Evolutionary conservation across 1,140 invertebrate genomes (phyloP), one percentile per base, ranked within the genome.

Genomic region (Hormaphis cornu): DNA sequence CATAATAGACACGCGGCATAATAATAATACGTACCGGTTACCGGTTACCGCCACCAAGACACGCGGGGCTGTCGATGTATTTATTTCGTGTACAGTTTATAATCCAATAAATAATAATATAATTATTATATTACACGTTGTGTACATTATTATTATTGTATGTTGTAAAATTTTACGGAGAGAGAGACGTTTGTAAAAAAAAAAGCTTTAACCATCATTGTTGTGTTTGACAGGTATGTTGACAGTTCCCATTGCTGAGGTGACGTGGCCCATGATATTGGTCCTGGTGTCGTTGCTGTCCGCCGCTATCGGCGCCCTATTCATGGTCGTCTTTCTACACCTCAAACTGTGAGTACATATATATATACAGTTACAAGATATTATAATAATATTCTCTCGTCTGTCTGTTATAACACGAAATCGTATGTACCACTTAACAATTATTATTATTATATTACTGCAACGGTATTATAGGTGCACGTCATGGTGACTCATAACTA

Each of bases 221-320:
- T 66, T 35, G 42, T 66, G 42, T 66, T 66, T 66, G 61, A 66
- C 61, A 66, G 61, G 61, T 35, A 66, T 66, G 61, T 50, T 66
- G 61, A 66, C 61, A 48, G 61, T 66, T 66, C 61, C 61, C 44
- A 66, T 66, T 46, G 61, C 61, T 20, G 61, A 66, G 44, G 61
- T 82, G 20, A 79, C 81, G 73, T 82, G 81, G 82, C 77, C 82
- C 66, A 74, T 82, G 50, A 82, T 81, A 59, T 74, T 83, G 61
- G 78, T 82, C 59, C 80, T 83, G 72, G 82, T 83, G 40, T 82
- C 81, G 16, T 73, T 82, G 66, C 75, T 82, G 70, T 83, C 82
- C 54, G 82, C 82, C 35, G 77, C 80, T 33, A 79, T 81, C 69
- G 82, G 82, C n/a, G 81, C 82, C 42, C 79, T 81, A 44, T 75